Conservation (phyloP, 2,888 invertebrate genomes). For the Cheilosia scutellata region DNA sequence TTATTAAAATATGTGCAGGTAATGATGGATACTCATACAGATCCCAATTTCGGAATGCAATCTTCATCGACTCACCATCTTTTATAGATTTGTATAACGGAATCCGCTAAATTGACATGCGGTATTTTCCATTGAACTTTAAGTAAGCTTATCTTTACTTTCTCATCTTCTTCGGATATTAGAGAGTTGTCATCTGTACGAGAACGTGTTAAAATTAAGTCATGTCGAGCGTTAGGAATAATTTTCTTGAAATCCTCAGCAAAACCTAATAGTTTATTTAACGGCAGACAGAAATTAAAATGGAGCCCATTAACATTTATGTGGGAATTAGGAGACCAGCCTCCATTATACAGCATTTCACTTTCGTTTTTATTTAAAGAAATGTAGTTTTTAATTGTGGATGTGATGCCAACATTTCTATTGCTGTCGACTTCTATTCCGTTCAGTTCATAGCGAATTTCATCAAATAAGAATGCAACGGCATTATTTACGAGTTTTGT, state of each 20-base stretch:
- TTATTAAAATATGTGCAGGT: conserved; percentile 79
- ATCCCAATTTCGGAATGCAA: conserved; percentile 54
- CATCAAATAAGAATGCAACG: conserved; percentile 46
- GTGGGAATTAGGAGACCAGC: conserved; percentile 70
- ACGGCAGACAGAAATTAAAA: conserved; percentile 78
- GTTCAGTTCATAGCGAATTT: conserved; percentile 79
- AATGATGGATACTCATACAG: conserved; percentile 64
- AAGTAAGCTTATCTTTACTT: conserved; percentile 8
- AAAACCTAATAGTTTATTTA: conserved; percentile 79
- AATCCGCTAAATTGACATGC: conserved; percentile 37
- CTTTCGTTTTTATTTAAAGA: conserved; percentile 78
- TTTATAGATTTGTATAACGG: conserved; percentile 45
- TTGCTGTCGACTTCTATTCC: conserved; percentile 78
- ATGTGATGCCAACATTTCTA: conserved; percentile 63
- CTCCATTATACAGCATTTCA: conserved; percentile 77
- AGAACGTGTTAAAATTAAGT: conserved; percentile 78
- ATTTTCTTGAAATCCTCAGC: conserved; percentile 81
- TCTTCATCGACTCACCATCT: conserved; percentile 23
- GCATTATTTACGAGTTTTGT: conserved; percentile 58
- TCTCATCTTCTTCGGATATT: background rate
- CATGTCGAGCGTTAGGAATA: conserved; percentile 81
- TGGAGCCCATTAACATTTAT: conserved; percentile 66
- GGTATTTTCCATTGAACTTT: conserved; percentile 56
- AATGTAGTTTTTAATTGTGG: conserved; percentile 80
- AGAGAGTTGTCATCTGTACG: background rate